Evolutionary conservation across 2,113 vertebrate species (phyloP), one percentile per base, ranked within the genome.

Genomic region (Semnopithecus entellus): DNA sequence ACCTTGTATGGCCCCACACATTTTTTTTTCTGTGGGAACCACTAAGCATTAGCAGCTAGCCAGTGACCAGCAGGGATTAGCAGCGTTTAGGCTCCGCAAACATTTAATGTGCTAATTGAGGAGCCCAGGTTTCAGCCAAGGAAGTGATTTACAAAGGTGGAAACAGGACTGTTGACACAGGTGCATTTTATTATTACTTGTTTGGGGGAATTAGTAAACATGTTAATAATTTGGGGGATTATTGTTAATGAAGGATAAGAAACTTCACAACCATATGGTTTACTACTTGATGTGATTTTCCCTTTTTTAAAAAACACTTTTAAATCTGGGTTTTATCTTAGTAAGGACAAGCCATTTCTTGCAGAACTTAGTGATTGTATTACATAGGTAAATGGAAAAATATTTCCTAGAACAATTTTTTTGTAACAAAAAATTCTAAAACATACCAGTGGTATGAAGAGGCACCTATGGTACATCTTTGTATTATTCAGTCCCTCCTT

Each of bases 141-240:
- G 14, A 83, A 93, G 59, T 1, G 4, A 35, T 64, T 83, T 61
- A 32, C 25, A 84, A 91, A 85, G 76, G 50, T 70, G 78, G 76
- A 78, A 50, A n/a, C 30, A 32, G 86, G 30, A 23, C 80, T 92
- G 72, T 94, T 92, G 85, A 95, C 81, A 72, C 96, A 97, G 88
- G 93, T 95, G 93, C 43, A 30, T 38, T 75, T 95, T 80, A 43
- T 76, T 98, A 97, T 92, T 86, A 43, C 88, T 94, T 79, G 87
- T 95, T 88, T 57, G 76, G 81, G 75, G 75, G 70, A 91, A 78
- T 96, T 95, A 64, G 70, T 86, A 43, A 91, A 89, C 93, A 94
- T 72, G 84, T 64, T 95, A 92, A 45, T 84, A 97, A 97, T 92
- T 96, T 88, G 66, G 82, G 61, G 94, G 81, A 92, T 82, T 92